Evolutionary conservation across 2,888 invertebrate genomes (phyloP).

Genomic region (Archips crataeganus): DNA sequence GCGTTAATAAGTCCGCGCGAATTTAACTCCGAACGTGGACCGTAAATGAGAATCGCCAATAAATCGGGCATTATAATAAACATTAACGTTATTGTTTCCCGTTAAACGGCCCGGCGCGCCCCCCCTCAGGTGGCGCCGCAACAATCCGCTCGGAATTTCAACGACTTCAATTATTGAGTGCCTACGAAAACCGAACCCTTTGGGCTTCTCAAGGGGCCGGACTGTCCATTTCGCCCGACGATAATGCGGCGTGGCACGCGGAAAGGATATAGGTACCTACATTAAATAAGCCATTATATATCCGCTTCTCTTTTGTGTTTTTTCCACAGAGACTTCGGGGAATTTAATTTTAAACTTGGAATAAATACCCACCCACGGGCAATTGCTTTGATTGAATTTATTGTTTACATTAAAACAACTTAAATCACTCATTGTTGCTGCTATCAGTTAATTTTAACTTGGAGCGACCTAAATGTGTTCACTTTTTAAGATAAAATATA

Average conservation of each 20-base stretch:
- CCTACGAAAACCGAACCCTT: conserved; percentile 79
- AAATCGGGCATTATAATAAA: conserved; percentile 84
- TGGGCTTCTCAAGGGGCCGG: conserved; percentile 78
- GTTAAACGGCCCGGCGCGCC: conserved; percentile 61
- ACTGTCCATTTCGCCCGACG: conserved; percentile 78
- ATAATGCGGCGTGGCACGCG: conserved; percentile 73
- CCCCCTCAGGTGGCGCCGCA: conserved; percentile 72
- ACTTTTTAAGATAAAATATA: background rate
- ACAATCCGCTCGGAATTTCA: conserved; percentile 81
- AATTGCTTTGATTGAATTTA: conserved; percentile 27
- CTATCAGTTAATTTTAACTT: background rate
- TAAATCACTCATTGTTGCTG: background rate
- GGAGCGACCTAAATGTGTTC: background rate
- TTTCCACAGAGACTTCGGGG: conserved; percentile 50
- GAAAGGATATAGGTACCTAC: conserved; percentile 59
- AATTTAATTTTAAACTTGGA: conserved; percentile 61
- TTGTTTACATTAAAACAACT: conserved; percentile 4
- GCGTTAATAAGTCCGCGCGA: conserved; percentile 73
- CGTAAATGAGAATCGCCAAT: conserved; percentile 81
- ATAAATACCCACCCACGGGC: conserved; percentile 46
- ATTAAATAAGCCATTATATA: conserved; percentile 72
- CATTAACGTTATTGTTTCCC: conserved; percentile 81
- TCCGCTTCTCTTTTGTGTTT: conserved; percentile 61
- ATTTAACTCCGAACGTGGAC: conserved; percentile 68
- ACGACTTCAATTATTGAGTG: conserved; percentile 85